Percentiles rank a stretch among this genome's conserved stretches.
phyloP scores from a whole-genome alignment of 2,888 invertebrate species.

The Aleiodes alternator region DNA sequence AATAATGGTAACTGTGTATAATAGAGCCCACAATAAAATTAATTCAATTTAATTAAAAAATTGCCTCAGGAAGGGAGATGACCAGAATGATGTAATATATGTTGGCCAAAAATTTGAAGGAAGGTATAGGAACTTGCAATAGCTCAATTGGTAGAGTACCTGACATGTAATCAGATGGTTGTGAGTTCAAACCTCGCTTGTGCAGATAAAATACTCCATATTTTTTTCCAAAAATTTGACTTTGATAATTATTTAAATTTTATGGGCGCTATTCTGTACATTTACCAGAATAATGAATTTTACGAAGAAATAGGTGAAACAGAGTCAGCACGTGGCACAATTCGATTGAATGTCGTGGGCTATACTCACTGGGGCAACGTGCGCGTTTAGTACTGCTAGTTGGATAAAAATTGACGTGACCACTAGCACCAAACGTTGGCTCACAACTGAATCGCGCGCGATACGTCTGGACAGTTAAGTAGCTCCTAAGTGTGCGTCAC shows the following conservation, averaged over 20 bases:
- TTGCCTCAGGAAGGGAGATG: no score
- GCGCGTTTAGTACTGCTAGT: background rate
- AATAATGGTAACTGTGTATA: background rate
- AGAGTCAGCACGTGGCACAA: conserved; percentile 14
- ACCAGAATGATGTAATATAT: no score
- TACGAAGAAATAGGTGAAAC: background rate
- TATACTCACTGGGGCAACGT: background rate
- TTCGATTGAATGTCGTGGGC: conserved; percentile 6
- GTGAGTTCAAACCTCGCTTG: no score
- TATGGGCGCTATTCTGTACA: no score
- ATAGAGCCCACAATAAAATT: no score
- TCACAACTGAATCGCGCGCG: conserved; percentile 55
- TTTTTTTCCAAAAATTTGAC: no score
- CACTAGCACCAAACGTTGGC: conserved; percentile 51
- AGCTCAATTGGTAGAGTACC: no score
- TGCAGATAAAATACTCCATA: no score
- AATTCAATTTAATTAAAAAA: no score
- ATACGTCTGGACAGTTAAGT: conserved; percentile 53
- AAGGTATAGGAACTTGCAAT: no score
- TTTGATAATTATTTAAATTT: no score
- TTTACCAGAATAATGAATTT: background rate
- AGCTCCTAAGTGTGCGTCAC: conserved; percentile 52
- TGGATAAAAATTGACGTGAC: conserved; percentile 43
- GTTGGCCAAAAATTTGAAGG: no score
- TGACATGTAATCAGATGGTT: background rate